phyloP scores from a whole-genome alignment of 2,888 invertebrate genomes.

The Yponomeuta malinellus region DNA sequence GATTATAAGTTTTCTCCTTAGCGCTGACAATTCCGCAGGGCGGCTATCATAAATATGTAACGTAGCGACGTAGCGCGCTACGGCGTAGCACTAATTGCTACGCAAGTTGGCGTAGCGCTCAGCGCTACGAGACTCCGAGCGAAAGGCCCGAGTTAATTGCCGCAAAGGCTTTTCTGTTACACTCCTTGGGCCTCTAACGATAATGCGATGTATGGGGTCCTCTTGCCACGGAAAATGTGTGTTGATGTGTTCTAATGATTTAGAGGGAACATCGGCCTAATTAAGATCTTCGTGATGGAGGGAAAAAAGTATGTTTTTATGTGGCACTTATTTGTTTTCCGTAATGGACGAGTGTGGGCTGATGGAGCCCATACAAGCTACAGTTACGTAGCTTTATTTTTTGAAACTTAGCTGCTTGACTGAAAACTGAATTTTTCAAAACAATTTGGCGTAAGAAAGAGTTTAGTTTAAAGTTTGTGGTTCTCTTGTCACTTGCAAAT shows the following conservation, averaged over 20 bases:
- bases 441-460: too few species aligned
- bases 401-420: too few species aligned
- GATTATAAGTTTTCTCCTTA: background rate
- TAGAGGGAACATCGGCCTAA: background rate
- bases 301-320: background rate
- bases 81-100: slow-evolving; percentile 69
- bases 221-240: background rate
- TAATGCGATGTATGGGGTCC: slow-evolving; percentile 5
- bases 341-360: too few species aligned
- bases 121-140: slow-evolving; percentile 49
- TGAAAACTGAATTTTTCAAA: too few species aligned
- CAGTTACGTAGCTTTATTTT: too few species aligned
- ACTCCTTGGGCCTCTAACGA: slow-evolving; percentile 9
- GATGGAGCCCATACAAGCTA: too few species aligned
- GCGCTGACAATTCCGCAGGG: background rate
- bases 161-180: slow-evolving; percentile 24
- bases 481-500: too few species aligned
- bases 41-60: slow-evolving; percentile 27
- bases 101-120: slow-evolving; percentile 28
- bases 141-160: slow-evolving; percentile 68
- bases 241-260: background rate
- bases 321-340: too few species aligned
- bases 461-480: too few species aligned
- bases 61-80: slow-evolving; percentile 40
- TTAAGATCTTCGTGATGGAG: background rate